These are phyloP conservation scores for Elachura formosa DNA, from an alignment of 2,113 vertebrate species.

Conservation along the genomic window DNA sequence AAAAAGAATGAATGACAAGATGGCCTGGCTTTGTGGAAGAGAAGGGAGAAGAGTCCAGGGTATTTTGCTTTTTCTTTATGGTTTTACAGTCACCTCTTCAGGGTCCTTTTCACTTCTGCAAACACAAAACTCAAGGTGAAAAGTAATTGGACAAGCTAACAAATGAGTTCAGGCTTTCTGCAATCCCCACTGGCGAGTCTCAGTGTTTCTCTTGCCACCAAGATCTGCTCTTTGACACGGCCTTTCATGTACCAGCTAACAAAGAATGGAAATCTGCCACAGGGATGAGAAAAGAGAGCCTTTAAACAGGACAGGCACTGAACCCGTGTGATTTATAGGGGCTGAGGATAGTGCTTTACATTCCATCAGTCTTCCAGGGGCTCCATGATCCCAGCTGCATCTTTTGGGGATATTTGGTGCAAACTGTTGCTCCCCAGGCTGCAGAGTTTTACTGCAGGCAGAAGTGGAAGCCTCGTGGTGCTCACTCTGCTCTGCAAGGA, in stretches of 20 bases:
- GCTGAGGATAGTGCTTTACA: slow-evolving; percentile 29
- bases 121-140: slow-evolving; percentile 66
- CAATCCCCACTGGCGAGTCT: slow-evolving; percentile 39
- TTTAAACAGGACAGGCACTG: slow-evolving; percentile 58
- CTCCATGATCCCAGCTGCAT: neutral
- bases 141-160: slow-evolving; percentile 66
- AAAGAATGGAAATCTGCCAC: slow-evolving; percentile 63
- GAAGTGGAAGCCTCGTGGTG: neutral
- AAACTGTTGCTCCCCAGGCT: neutral
- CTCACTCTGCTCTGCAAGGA: neutral
- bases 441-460: neutral
- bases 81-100: slow-evolving; percentile 41
- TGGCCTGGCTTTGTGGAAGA: neutral
- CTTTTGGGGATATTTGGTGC: neutral
- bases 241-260: slow-evolving; percentile 44
- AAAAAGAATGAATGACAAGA: neutral
- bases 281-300: slow-evolving; percentile 54
- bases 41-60: neutral
- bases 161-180: slow-evolving; percentile 52
- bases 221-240: slow-evolving; percentile 48
- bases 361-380: neutral
- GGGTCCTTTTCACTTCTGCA: slow-evolving; percentile 56
- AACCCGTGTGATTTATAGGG: slow-evolving; percentile 46
- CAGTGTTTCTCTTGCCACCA: slow-evolving; percentile 15
- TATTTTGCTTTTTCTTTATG: neutral